phyloP scores from a whole-genome alignment of 2,888 invertebrate species.

The Dynastes grantii region DNA sequence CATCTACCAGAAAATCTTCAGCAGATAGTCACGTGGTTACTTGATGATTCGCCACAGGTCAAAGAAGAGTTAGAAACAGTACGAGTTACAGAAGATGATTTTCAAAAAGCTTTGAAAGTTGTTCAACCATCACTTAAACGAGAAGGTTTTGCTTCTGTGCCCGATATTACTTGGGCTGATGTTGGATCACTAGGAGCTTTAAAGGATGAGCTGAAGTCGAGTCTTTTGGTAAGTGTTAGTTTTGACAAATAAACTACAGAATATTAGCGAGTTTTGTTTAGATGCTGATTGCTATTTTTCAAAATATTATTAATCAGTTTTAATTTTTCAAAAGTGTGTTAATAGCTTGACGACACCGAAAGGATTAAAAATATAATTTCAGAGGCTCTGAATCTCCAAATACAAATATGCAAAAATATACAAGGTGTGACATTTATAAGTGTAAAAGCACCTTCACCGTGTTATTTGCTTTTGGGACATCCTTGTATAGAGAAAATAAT shows the following conservation, averaged over 20 bases:
- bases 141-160: constrained; percentile 98
- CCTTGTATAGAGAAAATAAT: no score
- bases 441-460: no score
- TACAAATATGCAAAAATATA: no score
- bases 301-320: no score
- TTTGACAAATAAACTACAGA: not conserved
- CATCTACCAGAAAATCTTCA: constrained; percentile 66
- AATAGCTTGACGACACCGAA: no score
- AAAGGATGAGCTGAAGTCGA: constrained; percentile 90
- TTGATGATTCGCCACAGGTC: constrained; percentile 76
- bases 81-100: constrained; percentile 83
- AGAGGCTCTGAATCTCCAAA: no score
- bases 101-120: constrained; percentile 82
- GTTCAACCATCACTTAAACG: constrained; percentile 95
- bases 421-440: no score
- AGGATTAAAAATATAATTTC: no score
- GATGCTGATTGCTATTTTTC: no score
- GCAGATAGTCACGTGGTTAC: constrained; percentile 79
- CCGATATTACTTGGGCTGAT: constrained; percentile 97
- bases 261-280: no score
- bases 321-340: no score
- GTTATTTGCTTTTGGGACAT: no score
- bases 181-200: constrained; percentile 93
- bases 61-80: constrained; percentile 77
- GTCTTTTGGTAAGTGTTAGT: constrained; percentile 80